A percentile compares a stretch with the other conserved stretches of the same genome.
These are phyloP conservation scores for Alosa sapidissima DNA, from an alignment of 2,797 vertebrate genomes.

Conservation along the genomic window DNA sequence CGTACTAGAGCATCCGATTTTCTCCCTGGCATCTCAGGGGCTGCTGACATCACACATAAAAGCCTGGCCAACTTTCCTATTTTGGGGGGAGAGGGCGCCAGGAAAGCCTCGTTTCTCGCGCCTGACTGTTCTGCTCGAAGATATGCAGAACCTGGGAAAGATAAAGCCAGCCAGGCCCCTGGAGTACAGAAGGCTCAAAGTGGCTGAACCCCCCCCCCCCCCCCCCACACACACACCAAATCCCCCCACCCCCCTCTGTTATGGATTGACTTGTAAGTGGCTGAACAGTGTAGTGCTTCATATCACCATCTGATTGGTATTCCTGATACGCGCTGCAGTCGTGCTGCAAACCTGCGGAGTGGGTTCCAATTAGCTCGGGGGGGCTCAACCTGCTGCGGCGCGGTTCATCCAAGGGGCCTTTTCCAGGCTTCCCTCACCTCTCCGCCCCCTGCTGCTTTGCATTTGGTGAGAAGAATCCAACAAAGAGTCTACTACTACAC, in stretches of 20 bases:
- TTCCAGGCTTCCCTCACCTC: conserved; percentile 10
- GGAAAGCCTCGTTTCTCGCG: conserved; percentile 50
- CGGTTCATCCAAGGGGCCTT: not conserved
- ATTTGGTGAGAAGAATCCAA: not conserved
- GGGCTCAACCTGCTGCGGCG: not conserved
- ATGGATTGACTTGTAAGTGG: conserved; percentile 11
- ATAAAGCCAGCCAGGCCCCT: conserved; percentile 35
- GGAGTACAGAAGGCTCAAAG: conserved; percentile 9
- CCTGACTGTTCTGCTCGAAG: conserved; percentile 30
- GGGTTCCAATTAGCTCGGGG: not conserved
- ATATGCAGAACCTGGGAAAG: conserved; percentile 48
- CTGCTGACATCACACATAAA: conserved; percentile 64
- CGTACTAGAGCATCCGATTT: conserved; percentile 31
- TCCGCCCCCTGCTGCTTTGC: not conserved
- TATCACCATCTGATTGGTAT: conserved; percentile 7
- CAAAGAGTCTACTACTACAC: not conserved
- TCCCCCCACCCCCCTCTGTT: not conserved
- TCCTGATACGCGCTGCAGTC: not conserved
- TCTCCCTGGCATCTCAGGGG: conserved; percentile 52
- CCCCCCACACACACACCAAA: not conserved
- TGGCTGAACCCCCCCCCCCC: not conserved
- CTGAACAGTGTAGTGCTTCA: conserved; percentile 15
- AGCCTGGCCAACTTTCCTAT: conserved; percentile 69
- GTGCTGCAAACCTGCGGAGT: not conserved
- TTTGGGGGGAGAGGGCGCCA: conserved; percentile 63